Evolutionary conservation across 2,888 invertebrate species (phyloP).

Genomic region (Xestia c-nigrum): DNA sequence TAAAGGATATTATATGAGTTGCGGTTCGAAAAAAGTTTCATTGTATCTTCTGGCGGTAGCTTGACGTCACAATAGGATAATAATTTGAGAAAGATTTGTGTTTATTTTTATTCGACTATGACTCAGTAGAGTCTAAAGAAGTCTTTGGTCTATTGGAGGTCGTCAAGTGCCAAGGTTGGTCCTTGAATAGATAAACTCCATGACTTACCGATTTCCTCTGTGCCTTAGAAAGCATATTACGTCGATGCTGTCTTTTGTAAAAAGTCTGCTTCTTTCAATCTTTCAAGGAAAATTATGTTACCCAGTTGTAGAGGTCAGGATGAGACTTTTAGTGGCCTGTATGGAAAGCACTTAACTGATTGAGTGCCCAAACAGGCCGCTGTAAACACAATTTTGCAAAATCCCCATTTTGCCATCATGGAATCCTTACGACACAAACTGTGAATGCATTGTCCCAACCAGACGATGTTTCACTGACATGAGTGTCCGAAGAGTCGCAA

Average conservation of each 20-base stretch:
- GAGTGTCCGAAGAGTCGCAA: not conserved
- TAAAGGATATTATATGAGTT: constrained; percentile 43
- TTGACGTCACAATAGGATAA: constrained; percentile 32
- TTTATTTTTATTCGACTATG: not conserved
- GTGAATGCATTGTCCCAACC: not conserved
- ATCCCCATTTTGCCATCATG: no score
- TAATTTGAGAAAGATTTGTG: constrained; percentile 15
- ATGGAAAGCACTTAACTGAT: not conserved
- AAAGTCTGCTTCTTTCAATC: not conserved
- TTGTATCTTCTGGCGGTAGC: not conserved
- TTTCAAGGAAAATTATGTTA: not conserved
- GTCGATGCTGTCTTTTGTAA: not conserved
- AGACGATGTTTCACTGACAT: not conserved
- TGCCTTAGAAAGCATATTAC: not conserved
- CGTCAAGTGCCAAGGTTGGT: not conserved
- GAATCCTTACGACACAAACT: no score
- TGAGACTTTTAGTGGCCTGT: not conserved
- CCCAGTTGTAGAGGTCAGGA: not conserved
- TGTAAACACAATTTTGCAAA: not conserved
- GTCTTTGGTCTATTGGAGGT: not conserved
- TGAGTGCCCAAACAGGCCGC: not conserved
- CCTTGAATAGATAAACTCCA: not conserved
- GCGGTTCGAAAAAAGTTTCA: not conserved
- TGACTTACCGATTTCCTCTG: not conserved
- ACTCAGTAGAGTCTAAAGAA: not conserved